Evolutionary conservation across 2,888 invertebrate genomes (phyloP).

Genomic region (Cataglyphis altisquamis): DNA sequence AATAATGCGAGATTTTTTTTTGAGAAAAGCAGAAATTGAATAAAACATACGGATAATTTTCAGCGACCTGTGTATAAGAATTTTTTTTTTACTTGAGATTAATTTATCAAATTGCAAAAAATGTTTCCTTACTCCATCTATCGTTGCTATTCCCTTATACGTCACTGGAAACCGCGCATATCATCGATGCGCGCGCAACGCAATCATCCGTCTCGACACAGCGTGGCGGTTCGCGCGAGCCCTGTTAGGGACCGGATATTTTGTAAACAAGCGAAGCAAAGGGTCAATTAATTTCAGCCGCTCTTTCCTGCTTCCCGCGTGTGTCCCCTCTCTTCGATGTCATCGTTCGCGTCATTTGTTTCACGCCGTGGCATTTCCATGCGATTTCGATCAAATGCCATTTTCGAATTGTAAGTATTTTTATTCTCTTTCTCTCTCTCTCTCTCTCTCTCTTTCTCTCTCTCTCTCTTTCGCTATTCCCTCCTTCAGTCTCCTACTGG

Average conservation of each 20-base stretch:
- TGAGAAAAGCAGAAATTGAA: no score
- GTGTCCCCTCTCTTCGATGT: conserved; percentile 31
- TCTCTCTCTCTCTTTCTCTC: background rate
- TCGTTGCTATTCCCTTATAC: conserved; percentile 24
- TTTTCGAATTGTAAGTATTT: background rate
- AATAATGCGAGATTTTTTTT: background rate
- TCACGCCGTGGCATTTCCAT: background rate
- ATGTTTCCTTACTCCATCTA: background rate
- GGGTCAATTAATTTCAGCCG: conserved; percentile 79
- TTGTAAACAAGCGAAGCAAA: conserved; percentile 78
- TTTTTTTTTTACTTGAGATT: background rate
- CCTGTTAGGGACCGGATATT: conserved; percentile 76
- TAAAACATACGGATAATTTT: background rate
- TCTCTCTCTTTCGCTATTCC: background rate
- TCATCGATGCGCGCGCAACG: conserved; percentile 78
- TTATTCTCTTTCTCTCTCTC: background rate
- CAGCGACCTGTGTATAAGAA: background rate
- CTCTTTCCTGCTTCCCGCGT: conserved; percentile 75
- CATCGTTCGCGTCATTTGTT: conserved; percentile 29
- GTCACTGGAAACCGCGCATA: conserved; percentile 60
- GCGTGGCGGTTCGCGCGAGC: conserved; percentile 49
- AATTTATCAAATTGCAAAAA: background rate
- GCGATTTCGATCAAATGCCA: background rate
- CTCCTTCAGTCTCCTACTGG: background rate
- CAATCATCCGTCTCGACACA: conserved; percentile 59